These are phyloP conservation scores for Zelostemma sp. DNA, from an alignment of 1,140 invertebrate genomes.

Conservation along the genomic window DNA sequence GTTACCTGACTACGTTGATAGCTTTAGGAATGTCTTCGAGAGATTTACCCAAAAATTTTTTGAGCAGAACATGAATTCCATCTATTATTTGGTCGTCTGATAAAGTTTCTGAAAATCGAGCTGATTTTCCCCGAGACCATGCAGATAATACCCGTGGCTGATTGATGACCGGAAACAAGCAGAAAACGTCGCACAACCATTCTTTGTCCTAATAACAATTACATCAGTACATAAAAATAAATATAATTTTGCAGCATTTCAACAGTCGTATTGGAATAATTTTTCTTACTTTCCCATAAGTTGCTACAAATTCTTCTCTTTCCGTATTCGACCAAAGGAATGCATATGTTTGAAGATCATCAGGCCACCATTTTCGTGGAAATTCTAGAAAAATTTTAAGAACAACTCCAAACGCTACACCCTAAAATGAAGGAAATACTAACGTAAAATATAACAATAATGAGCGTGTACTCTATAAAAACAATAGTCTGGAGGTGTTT, in stretches of 20 bases:
- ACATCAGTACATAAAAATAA: too few species aligned
- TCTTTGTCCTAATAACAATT: conserved; percentile 62
- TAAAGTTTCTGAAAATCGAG: too few species aligned
- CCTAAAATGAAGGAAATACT: too few species aligned
- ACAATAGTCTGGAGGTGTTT: too few species aligned
- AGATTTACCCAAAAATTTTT: conserved; percentile 61
- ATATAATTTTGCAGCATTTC: too few species aligned
- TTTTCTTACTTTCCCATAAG: too few species aligned
- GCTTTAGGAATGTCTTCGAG: conserved; percentile 72
- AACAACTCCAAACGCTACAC: too few species aligned
- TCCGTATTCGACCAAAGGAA: conserved; percentile 72
- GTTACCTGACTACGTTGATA: conserved; percentile 56
- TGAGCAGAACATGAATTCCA: too few species aligned
- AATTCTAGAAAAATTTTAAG: conserved; percentile 83
- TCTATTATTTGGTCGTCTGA: too few species aligned
- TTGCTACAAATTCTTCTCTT: conserved; percentile 56
- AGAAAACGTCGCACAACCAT: conserved; percentile 77
- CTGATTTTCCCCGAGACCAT: conserved; percentile 75
- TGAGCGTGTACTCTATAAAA: too few species aligned
- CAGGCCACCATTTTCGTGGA: conserved; percentile 73
- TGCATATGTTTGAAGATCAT: conserved; percentile 74
- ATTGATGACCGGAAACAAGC: conserved; percentile 76
- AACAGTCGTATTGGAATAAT: too few species aligned
- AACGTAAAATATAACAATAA: too few species aligned
- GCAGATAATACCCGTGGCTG: conserved; percentile 78